A percentile compares a stretch with the other conserved stretches of the same genome.
phyloP scores from a whole-genome alignment of 1,140 invertebrate genomes.

The Phymorhynchus buccinoides region DNA sequence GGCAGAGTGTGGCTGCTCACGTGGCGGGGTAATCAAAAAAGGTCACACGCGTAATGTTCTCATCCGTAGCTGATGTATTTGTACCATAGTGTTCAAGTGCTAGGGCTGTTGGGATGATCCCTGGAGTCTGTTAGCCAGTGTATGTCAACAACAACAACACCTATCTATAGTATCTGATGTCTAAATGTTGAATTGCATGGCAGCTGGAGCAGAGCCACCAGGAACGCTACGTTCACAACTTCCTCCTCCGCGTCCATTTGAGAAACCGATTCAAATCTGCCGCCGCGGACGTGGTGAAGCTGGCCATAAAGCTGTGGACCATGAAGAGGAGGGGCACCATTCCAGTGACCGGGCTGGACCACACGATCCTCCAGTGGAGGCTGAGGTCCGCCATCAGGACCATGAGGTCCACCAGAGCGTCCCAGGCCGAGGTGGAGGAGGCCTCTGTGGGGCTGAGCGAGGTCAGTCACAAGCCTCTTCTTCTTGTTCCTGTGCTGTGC shows the following conservation, averaged over 20 bases:
- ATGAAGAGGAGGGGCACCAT: constrained; percentile 30
- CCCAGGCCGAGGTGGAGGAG: constrained; percentile 33
- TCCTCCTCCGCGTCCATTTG: constrained; percentile 70
- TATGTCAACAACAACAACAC: no score
- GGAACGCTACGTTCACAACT: constrained; percentile 73
- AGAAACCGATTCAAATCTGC: constrained; percentile 67
- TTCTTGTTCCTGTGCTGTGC: no score
- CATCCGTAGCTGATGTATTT: no score
- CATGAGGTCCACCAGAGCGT: constrained; percentile 36
- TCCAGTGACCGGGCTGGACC: constrained; percentile 12
- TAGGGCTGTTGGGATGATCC: no score
- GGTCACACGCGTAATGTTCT: no score
- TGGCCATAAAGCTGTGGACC: constrained; percentile 55
- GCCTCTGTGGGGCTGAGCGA: constrained; percentile 48
- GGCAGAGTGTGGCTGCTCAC: no score
- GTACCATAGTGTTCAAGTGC: no score
- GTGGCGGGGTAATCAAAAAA: no score
- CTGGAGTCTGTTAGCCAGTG: no score
- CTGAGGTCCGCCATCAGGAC: constrained; percentile 43
- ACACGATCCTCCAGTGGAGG: constrained; percentile 39
- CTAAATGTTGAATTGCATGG: no score
- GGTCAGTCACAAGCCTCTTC: no score
- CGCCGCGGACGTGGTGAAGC: constrained; percentile 70
- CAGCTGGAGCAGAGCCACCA: constrained; percentile 70
- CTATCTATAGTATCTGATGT: no score